A percentile compares a stretch with the other conserved stretches of the same genome.
Evolutionary conservation across 1,140 invertebrate genomes (phyloP).

Genomic region (Pseudomyrmex concolor): DNA sequence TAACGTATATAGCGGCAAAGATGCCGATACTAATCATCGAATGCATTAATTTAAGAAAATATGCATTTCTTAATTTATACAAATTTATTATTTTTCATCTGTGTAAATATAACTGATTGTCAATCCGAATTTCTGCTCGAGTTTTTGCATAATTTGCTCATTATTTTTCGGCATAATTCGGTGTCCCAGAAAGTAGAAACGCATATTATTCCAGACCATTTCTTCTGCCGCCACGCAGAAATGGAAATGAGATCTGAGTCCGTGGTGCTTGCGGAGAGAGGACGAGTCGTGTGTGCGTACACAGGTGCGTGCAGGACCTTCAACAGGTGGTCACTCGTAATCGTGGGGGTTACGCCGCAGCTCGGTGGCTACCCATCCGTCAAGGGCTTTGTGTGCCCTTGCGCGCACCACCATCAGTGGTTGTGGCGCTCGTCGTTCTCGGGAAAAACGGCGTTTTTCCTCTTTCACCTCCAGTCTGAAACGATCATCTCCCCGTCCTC

Average conservation of each 20-base stretch:
- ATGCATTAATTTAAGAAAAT: background rate
- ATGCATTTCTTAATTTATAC: background rate
- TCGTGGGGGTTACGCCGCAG: constrained; percentile 76
- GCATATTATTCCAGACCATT: constrained; percentile 68
- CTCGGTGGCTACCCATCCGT: constrained; percentile 83
- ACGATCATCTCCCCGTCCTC: constrained; percentile 24
- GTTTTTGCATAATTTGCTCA: background rate
- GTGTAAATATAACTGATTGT: background rate
- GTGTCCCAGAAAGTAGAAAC: constrained; percentile 7
- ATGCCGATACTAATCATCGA: background rate
- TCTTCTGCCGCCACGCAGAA: constrained; percentile 64
- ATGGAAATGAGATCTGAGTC: constrained; percentile 62
- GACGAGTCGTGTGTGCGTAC: constrained; percentile 77
- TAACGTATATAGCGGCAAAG: constrained; percentile 15
- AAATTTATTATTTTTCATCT: background rate
- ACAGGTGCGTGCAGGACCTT: constrained; percentile 81
- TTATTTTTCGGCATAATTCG: background rate
- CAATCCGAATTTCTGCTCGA: background rate
- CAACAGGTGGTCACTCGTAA: constrained; percentile 84
- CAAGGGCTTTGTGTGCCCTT: constrained; percentile 83
- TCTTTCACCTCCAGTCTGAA: constrained; percentile 50
- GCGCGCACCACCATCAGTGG: constrained; percentile 69
- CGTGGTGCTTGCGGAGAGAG: constrained; percentile 46
- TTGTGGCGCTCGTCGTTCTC: constrained; percentile 75
- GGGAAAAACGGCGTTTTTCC: constrained; percentile 75